Base-by-base conservation (phyloP, 2,888 invertebrate species). In the Auanema freiburgensis region DNA sequence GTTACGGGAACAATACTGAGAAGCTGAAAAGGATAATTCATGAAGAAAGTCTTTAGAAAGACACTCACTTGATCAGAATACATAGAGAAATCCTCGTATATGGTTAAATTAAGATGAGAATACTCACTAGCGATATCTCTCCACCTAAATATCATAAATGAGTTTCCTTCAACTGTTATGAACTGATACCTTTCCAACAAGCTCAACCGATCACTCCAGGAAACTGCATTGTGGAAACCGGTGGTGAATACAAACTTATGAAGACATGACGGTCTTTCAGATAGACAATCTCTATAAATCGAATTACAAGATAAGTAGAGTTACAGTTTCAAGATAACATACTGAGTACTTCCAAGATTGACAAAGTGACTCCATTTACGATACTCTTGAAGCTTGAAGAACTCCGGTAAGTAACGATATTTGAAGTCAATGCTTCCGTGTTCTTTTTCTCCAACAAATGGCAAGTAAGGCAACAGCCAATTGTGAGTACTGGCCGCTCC, bases 71-170 rank as follows among this genome's bases (percentile, higher is more conserved):
- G 80, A 62, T 82, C 82, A 8, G 80, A 77, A 59, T 81, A 83
- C 78, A 80, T 79, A 64, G 70, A 70, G 69, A 82, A 81, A 60
- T 83, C 83, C 59, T 83, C 83, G 59, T 83, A 83, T 14, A 83
- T 72, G n/a, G 82, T 83, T 10, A 80, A 71, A 63, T 83, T 83
- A 55, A 83, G 64, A 49, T 80, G 75, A 11, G 66, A 60, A 59
- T 83, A 81, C 24, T 79, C 76, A 6, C 63, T 56, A 5, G 80
- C 77, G 25, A 83, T 78, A 12, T 67, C 49, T 40, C 83, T 67
- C 83, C 83, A 83, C 18, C 46, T 46, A 10, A 57, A 57, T n/a
- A 50, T 18, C 6, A 46, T 5, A 3, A 5, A 46, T 46, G 21
- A 16, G 10, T 5, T 18, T 10, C 10, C 16, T 5, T 10, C 3